Evolutionary conservation across 2,797 vertebrate species (phyloP).

Genomic region (Sorex maritimensis): DNA sequence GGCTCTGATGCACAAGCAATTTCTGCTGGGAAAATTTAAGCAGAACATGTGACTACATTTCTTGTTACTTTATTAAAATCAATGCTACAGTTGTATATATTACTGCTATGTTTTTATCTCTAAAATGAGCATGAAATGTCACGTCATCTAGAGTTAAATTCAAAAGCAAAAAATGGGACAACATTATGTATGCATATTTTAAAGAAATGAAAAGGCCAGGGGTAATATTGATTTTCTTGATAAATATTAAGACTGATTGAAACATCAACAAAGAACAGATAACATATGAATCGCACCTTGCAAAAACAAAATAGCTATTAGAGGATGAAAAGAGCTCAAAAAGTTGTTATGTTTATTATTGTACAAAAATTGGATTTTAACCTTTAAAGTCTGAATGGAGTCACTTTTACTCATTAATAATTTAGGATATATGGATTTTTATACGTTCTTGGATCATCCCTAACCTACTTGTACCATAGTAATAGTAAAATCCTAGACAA

Average conservation of each 20-base stretch:
- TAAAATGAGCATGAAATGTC: conserved; percentile 84
- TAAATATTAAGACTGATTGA: conserved; percentile 83
- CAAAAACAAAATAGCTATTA: conserved; percentile 68
- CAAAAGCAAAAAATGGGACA: conserved; percentile 39
- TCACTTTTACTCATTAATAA: neutral
- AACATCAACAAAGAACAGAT: neutral
- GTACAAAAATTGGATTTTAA: neutral
- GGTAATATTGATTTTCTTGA: conserved; percentile 83
- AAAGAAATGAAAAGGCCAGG: conserved; percentile 82
- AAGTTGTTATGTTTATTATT: conserved; percentile 56
- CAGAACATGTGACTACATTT: conserved; percentile 57
- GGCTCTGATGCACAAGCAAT: conserved; percentile 78
- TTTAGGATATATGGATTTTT: neutral
- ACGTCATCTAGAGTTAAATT: conserved; percentile 82
- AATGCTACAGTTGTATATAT: conserved; percentile 68
- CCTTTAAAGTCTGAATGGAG: conserved; percentile 44
- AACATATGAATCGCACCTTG: conserved; percentile 68
- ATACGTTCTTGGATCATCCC: conserved; percentile 13
- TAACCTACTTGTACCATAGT: neutral
- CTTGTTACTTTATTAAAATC: conserved; percentile 83
- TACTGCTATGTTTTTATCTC: conserved; percentile 77
- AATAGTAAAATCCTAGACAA: conserved; percentile 35
- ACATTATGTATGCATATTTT: conserved; percentile 86
- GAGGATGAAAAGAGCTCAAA: conserved; percentile 8
- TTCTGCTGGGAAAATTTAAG: conserved; percentile 74